These are phyloP conservation scores for Drosophila trapezifrons DNA, from an alignment of 1,140 invertebrate genomes.

Conservation along the genomic window DNA sequence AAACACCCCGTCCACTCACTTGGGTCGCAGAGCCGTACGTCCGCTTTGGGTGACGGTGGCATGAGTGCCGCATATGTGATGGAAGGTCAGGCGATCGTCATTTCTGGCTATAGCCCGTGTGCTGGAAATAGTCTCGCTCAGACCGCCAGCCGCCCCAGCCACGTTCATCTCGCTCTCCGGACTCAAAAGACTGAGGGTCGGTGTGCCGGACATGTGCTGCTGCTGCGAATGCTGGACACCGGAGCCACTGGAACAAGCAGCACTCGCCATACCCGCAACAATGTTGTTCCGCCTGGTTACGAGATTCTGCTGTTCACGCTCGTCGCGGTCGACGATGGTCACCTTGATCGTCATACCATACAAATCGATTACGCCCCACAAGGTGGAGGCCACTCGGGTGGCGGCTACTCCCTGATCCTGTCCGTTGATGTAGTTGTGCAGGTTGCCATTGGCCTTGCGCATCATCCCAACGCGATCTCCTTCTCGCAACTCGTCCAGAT, in stretches of 20 bases:
- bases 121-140: slow-evolving; percentile 69
- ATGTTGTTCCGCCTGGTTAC: slow-evolving; percentile 89
- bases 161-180: slow-evolving; percentile 76
- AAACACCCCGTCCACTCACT: slow-evolving; percentile 86
- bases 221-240: slow-evolving; percentile 86
- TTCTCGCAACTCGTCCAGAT: slow-evolving; percentile 96
- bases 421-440: slow-evolving; percentile 97
- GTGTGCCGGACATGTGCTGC: slow-evolving; percentile 62
- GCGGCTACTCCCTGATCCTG: slow-evolving; percentile 96
- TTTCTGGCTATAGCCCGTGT: slow-evolving; percentile 84
- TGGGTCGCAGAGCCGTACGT: slow-evolving; percentile 94
- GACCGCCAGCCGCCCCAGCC: slow-evolving; percentile 54
- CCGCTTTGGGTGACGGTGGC: slow-evolving; percentile 96
- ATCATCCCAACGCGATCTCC: slow-evolving; percentile 93
- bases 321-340: slow-evolving; percentile 92
- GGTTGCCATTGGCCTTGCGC: slow-evolving; percentile 90
- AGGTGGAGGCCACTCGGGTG: slow-evolving; percentile 88
- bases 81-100: slow-evolving; percentile 92
- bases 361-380: slow-evolving; percentile 97
- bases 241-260: slow-evolving; percentile 86
- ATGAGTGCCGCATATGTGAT: slow-evolving; percentile 94
- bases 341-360: slow-evolving; percentile 99
- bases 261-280: slow-evolving; percentile 67
- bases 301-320: slow-evolving; percentile 91
- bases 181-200: slow-evolving; percentile 71